Percentiles rank a stretch among this genome's conserved stretches.
phyloP scores from a whole-genome alignment of 2,797 vertebrate species.

The Zalophus californianus region DNA sequence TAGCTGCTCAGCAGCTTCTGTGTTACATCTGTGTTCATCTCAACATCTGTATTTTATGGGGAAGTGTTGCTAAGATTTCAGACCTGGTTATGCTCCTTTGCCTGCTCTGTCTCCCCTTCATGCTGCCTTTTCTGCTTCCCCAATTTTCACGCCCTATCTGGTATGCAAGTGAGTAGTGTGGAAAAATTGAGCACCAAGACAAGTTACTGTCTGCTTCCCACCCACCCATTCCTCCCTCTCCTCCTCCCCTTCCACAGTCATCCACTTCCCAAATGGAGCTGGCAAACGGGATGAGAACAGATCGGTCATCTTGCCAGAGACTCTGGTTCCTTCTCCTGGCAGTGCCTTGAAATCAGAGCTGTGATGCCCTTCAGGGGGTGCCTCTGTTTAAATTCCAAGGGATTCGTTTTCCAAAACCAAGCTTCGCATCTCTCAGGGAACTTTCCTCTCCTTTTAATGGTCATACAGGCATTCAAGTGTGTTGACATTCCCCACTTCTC shows the following conservation, averaged over 20 bases:
- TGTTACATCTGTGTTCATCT: not conserved
- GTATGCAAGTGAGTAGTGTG: not conserved
- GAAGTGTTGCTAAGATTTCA: not conserved
- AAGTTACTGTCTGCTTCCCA: slow-evolving; percentile 39
- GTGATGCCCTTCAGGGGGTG: slow-evolving; percentile 78
- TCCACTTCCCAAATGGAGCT: not conserved
- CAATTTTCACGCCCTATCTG: not conserved
- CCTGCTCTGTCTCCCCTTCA: not conserved
- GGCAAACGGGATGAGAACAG: slow-evolving; percentile 54
- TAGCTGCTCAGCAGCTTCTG: not conserved
- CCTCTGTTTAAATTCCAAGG: slow-evolving; percentile 84
- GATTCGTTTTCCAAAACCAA: slow-evolving; percentile 83
- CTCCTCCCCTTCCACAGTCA: not conserved
- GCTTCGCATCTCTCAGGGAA: slow-evolving; percentile 50
- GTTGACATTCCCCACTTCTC: not conserved
- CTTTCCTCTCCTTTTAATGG: not conserved
- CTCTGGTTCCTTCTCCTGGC: slow-evolving; percentile 84
- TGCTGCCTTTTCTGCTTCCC: slow-evolving; percentile 61
- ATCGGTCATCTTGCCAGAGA: slow-evolving; percentile 81
- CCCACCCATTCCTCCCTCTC: not conserved
- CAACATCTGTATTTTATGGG: slow-evolving; percentile 7
- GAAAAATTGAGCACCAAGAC: slow-evolving; percentile 61
- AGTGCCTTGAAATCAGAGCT: slow-evolving; percentile 81
- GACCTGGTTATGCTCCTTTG: slow-evolving; percentile 37
- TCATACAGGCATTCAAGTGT: not conserved